Evolutionary conservation across 2,888 invertebrate genomes (phyloP).

Genomic region (Rapana venosa): DNA sequence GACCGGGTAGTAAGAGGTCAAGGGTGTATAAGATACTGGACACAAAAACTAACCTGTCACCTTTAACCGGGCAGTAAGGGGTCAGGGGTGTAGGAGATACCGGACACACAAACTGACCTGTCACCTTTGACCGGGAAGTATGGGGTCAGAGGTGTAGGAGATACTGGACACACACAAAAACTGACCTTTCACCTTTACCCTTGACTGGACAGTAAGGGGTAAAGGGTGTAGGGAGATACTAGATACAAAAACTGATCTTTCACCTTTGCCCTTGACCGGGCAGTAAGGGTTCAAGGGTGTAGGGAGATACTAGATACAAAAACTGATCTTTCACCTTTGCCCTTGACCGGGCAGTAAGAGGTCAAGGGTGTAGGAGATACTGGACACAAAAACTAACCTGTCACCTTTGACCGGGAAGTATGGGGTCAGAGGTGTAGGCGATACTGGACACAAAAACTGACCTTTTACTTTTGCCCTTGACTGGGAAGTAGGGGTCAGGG

Average conservation of each 20-base stretch:
- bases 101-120: background rate
- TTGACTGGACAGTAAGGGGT: background rate
- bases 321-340: background rate
- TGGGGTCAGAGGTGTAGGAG: constrained; percentile 4
- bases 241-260: background rate
- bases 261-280: background rate
- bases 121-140: background rate
- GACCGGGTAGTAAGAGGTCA: background rate
- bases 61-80: background rate
- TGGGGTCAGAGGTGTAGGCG: constrained; percentile 4
- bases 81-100: constrained; percentile 9
- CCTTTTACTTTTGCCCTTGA: background rate
- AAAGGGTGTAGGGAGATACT: background rate
- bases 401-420: background rate
- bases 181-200: background rate
- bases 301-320: too few relatives aligned
- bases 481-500: background rate
- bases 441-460: too few relatives aligned
- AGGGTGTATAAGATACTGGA: too few relatives aligned
- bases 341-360: background rate
- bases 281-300: background rate
- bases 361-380: constrained; percentile 9
- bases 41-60: background rate
- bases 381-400: background rate
- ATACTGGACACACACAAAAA: too few relatives aligned